Evolutionary conservation across 1,140 invertebrate genomes (phyloP).

Genomic region (Pseudachorutes palmiensis): DNA sequence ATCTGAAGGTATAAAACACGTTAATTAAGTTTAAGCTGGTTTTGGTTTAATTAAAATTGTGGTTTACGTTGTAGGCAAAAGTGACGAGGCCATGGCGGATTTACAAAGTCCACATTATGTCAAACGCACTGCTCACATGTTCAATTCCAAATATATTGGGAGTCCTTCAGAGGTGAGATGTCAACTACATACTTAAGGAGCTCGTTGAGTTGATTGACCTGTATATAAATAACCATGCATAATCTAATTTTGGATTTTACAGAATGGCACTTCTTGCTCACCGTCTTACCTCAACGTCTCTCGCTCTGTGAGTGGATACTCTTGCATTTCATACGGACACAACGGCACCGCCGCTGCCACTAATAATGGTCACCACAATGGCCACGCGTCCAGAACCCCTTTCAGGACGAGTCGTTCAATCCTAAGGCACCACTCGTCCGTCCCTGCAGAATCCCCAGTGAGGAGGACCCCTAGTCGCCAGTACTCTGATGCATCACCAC

Average conservation of each 20-base stretch:
- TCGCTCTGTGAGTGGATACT: constrained; percentile 82
- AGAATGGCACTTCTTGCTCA: constrained; percentile 3
- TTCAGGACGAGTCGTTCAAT: not conserved
- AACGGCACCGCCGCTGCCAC: not conserved
- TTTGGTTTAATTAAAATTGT: too few relatives aligned
- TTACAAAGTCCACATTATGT: constrained; percentile 40
- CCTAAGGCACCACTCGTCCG: not conserved
- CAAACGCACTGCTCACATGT: constrained; percentile 41
- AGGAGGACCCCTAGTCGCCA: not conserved
- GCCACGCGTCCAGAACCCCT: not conserved
- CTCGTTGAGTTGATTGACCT: not conserved
- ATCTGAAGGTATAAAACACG: too few relatives aligned
- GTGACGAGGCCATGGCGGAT: constrained; percentile 25
- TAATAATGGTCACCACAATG: not conserved
- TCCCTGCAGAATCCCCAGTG: not conserved
- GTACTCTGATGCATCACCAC: constrained; percentile 10
- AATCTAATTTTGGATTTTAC: not conserved
- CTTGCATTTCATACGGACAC: constrained; percentile 46
- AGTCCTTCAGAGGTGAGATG: not conserved
- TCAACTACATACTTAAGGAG: not conserved
- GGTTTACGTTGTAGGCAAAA: too few relatives aligned
- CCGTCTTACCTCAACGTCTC: constrained; percentile 79
- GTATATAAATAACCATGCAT: not conserved
- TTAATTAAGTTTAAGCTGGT: too few relatives aligned
- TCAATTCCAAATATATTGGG: constrained; percentile 35